phyloP scores from a whole-genome alignment of 2,113 vertebrate species.

The Ailurus styani region DNA sequence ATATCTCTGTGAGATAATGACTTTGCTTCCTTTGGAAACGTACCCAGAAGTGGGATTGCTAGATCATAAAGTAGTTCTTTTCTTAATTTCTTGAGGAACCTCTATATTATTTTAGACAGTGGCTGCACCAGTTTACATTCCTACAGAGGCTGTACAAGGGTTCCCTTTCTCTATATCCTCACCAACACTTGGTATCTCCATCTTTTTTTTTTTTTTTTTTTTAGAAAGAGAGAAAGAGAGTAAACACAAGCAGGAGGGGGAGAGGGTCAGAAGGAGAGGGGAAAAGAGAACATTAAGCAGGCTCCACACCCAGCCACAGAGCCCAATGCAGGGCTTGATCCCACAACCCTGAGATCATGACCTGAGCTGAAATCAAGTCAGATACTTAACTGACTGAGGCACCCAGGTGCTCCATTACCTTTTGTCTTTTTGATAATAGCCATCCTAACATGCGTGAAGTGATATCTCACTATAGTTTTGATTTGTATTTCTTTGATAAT shows the following conservation, averaged over 20 bases:
- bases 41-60: background rate
- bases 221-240: background rate
- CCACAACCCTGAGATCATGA: background rate
- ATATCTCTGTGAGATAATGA: background rate
- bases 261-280: background rate
- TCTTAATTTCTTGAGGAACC: background rate
- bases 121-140: background rate
- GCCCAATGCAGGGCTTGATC: background rate
- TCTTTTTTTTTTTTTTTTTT: background rate
- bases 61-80: background rate
- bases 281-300: background rate
- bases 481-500: background rate
- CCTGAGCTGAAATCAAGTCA: background rate
- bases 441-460: background rate
- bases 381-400: background rate
- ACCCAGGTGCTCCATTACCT: background rate
- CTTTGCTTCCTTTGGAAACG: background rate
- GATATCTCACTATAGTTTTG: background rate
- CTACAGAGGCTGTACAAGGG: too few species aligned
- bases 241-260: background rate
- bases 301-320: background rate
- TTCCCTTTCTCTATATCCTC: background rate
- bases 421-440: background rate
- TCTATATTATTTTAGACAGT: background rate
- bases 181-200: background rate